Evolutionary conservation across 1,140 invertebrate species (phyloP), one percentile per base, ranked within the genome.

Genomic region (Schlechtendalia chinensis): DNA sequence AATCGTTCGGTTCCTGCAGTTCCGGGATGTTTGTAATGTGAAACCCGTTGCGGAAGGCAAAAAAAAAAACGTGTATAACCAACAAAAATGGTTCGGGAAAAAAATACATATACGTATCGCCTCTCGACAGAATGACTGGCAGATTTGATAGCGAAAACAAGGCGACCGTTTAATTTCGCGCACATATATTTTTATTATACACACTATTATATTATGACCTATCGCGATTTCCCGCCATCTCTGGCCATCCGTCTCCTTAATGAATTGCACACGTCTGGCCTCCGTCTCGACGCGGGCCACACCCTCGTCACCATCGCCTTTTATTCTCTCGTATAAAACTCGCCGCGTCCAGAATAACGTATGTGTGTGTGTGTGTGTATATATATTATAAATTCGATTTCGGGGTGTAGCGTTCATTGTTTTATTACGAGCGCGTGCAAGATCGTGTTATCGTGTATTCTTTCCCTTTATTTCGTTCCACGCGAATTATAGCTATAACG

Each of bases 191-290:
- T n/a, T n/a, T n/a, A n/a, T n/a, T n/a, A 22, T 12, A 12, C 14
- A 12, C 14, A 5, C 1, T 50, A 8, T 8, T 67, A 61, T 17
- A 27, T 39, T 27, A 14, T 12, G 50, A 16, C 47, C 53, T 29
- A 74, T 74, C 53, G 45, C 29, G 29, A 16, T 75, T 4, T 75
- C 11, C 29, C 29, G n/a, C 14, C 32, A 61, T 29, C 12, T 16
- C 14, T 29, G 24, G 27, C 19, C 19, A 32, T 58, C 72, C 56
- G 39, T 77, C 74, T 77, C 22, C 54, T 77, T 61, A 77, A 75
- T 75, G 72, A 77, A 77, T 77, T 59, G 39, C 29, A 24, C 47
- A 27, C 59, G 56, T 29, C 74, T 45, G 17, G n/a, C n/a, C 74
- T 32, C 12, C 17, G n/a, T 27, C 32, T 29, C 14, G 32, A 39